These are phyloP conservation scores for Cantharis nigra DNA, from an alignment of 2,888 invertebrate genomes.

Conservation along the genomic window DNA sequence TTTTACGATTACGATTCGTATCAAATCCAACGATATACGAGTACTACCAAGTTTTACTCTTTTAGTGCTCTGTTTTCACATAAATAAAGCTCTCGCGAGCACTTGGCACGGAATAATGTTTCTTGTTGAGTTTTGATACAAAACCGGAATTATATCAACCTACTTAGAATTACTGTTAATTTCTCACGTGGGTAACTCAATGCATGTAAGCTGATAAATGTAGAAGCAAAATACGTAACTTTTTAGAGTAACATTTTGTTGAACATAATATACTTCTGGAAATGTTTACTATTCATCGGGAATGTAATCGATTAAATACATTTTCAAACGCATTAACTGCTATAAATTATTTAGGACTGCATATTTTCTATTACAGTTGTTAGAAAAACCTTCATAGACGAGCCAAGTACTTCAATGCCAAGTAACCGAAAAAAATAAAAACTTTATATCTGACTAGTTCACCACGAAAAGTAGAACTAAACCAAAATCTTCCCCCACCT, in stretches of 20 bases:
- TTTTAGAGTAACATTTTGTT: background rate
- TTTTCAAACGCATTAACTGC: background rate
- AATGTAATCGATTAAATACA: background rate
- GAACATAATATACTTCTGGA: background rate
- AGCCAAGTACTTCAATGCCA: no score
- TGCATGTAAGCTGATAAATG: background rate
- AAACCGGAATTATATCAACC: background rate
- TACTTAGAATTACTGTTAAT: background rate
- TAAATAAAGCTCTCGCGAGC: background rate
- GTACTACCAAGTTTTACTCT: no score
- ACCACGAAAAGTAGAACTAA: no score
- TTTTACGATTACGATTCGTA: background rate
- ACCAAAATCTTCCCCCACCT: no score
- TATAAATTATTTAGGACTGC: background rate
- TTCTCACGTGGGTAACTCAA: background rate
- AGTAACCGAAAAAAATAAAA: no score
- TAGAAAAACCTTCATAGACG: no score
- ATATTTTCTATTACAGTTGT: no score
- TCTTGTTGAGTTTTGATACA: background rate
- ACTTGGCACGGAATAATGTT: background rate
- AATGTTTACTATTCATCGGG: background rate
- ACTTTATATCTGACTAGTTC: no score
- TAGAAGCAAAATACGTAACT: background rate
- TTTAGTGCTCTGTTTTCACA: background rate
- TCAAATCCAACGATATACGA: background rate